Conservation (phyloP, 2,888 invertebrate species). For the Marasmarcha lunaedactyla region DNA sequence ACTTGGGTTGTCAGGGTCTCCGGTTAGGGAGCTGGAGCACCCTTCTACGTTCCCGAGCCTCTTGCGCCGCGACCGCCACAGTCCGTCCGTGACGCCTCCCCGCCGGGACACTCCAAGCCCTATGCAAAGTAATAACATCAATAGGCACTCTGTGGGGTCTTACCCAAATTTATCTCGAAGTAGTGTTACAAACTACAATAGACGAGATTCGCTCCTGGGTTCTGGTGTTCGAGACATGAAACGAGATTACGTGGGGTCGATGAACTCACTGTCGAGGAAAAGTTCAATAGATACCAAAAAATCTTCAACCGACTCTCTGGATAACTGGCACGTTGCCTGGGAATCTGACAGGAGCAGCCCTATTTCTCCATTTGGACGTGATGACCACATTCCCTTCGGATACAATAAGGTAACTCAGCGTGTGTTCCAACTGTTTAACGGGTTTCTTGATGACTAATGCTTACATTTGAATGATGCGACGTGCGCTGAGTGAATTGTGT, state of each 20-base stretch:
- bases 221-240: conserved; percentile 59
- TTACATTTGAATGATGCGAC: too few relatives aligned
- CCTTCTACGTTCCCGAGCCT: conserved; percentile 79
- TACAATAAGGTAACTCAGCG: conserved; percentile 44
- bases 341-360: conserved; percentile 73
- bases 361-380: conserved; percentile 70
- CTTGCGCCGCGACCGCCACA: conserved; percentile 71
- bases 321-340: conserved; percentile 77
- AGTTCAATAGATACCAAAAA: conserved; percentile 60
- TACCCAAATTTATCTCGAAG: conserved; percentile 48
- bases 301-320: conserved; percentile 79
- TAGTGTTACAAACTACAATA: conserved; percentile 49
- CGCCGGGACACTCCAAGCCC: conserved; percentile 63
- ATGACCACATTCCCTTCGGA: conserved; percentile 56
- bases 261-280: conserved; percentile 56
- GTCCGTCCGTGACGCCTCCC: conserved; percentile 55
- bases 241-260: conserved; percentile 64
- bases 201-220: conserved; percentile 48
- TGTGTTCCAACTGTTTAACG: conserved; percentile 19
- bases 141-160: conserved; percentile 58
- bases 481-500: too few relatives aligned
- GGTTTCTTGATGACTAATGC: too few relatives aligned
- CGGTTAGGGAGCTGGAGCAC: conserved; percentile 73
- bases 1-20: conserved; percentile 67
- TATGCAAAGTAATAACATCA: conserved; percentile 36